Base-by-base conservation (phyloP, 2,797 vertebrate species). In the Linurgus olivaceus region DNA sequence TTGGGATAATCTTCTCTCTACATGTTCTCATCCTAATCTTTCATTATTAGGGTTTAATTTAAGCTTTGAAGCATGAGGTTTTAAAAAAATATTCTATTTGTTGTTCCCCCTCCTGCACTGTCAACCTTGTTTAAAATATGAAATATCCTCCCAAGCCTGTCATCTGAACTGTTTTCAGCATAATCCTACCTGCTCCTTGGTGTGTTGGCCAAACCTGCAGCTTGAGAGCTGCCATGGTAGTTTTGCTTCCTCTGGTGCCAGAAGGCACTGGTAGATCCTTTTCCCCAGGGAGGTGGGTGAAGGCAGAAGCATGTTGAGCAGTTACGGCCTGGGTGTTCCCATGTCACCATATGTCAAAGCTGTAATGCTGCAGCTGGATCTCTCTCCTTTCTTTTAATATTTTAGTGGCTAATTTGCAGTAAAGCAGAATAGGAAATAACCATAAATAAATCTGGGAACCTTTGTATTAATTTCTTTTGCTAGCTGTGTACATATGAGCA, bases 401-500 rank as follows among this genome's bases (percentile, higher is more conserved):
- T 91, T 92, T 55, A 95, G 86, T 74, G 84, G 50, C 75, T 94
- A 83, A 94, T 96, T 96, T 96, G 91, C 96, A 85, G 61, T 95
- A 79, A 96, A 96, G 90, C 88, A 86, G 85, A 89, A 92, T 95
- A 95, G 93, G 94, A 96, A 97, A 97, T 86, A 97, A 80, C 85
- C 92, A 70, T 96, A 92, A 87, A 96, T 97, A 96, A 95, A 97
- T 96, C 94, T 91, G 92, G 89, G 96, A 96, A 78, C 92, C 96
- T 97, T 96, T 58, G 75, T 96, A 95, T 97, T 97, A 96, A 96
- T 97, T 97, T 97, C 90, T 95, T 96, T 62, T 17, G 79, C 96
- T 97, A 91, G 81, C 95, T 91, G 81, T 97, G 95, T 96, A 96
- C 96, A 87, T 96, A 95, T 17, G 96, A 97, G 93, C 67, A 68